phyloP scores from a whole-genome alignment of 2,797 vertebrate genomes.

The Trematomus bernacchii region DNA sequence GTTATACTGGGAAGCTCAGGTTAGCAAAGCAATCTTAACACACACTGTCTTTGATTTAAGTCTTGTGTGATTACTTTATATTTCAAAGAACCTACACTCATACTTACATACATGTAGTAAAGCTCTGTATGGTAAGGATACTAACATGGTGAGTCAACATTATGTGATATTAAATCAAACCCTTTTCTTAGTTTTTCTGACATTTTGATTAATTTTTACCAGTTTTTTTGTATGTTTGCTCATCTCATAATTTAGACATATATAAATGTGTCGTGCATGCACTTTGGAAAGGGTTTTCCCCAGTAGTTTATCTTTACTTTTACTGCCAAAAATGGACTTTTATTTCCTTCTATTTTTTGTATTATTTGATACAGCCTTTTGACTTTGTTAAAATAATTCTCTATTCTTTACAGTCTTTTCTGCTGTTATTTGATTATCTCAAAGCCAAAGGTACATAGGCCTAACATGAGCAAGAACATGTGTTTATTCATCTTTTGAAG shows the following conservation, averaged over 20 bases:
- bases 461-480: neutral
- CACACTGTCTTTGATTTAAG: neutral
- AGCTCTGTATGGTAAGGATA: neutral
- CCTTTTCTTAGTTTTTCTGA: neutral
- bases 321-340: neutral
- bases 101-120: neutral
- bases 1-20: neutral
- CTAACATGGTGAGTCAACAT: neutral
- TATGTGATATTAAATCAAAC: neutral
- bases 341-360: too few species aligned
- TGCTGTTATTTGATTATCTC: conserved; percentile 31
- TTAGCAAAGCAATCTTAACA: neutral
- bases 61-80: neutral
- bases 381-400: conserved; percentile 1
- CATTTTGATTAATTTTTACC: neutral
- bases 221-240: neutral
- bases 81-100: neutral
- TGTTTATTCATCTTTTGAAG: neutral
- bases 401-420: neutral
- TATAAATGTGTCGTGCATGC: neutral
- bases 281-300: neutral
- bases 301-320: neutral
- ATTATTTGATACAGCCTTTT: neutral
- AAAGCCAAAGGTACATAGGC: conserved; percentile 11
- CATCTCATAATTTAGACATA: neutral